Conservation (phyloP, 2,888 invertebrate species). For the Coleophora flavipennella region DNA sequence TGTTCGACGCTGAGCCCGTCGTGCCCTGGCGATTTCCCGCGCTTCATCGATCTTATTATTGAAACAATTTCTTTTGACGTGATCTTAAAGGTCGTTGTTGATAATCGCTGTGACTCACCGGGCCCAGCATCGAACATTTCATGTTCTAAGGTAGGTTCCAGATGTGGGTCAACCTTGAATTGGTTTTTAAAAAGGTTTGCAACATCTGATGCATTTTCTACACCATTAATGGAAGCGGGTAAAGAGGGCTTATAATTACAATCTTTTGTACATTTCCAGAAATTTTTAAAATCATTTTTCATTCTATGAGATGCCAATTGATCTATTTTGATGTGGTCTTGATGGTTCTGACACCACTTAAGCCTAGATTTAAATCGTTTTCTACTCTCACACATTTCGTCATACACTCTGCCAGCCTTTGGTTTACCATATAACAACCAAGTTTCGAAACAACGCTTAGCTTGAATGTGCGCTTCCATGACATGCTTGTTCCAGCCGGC, state of each 20-base stretch:
- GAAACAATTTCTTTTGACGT: too few species aligned
- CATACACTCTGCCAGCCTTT: conserved; percentile 1
- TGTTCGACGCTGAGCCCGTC: conserved; percentile 5
- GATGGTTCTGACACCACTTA: conserved; percentile 7
- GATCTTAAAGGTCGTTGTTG: too few species aligned
- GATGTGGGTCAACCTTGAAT: not conserved
- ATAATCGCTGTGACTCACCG: too few species aligned
- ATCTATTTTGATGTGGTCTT: conserved; percentile 7
- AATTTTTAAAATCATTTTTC: conserved; percentile 1
- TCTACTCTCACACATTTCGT: conserved; percentile 5
- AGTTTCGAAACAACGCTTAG: conserved; percentile 1
- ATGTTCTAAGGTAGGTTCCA: too few species aligned
- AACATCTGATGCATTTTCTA: not conserved
- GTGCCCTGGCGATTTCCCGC: conserved; percentile 24
- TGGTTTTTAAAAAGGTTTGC: conserved; percentile 2
- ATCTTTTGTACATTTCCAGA: conserved; percentile 6
- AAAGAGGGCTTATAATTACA: not conserved
- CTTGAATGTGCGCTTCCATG: conserved; percentile 4
- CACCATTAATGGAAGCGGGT: conserved; percentile 4
- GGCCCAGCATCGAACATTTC: too few species aligned
- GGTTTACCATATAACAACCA: conserved; percentile 4
- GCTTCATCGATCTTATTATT: conserved; percentile 11
- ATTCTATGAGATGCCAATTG: conserved; percentile 1
- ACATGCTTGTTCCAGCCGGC: conserved; percentile 9
- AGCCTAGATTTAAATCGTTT: conserved; percentile 6